Conservation (phyloP, 2,113 vertebrate genomes). For the Chloropsis hardwickii region DNA sequence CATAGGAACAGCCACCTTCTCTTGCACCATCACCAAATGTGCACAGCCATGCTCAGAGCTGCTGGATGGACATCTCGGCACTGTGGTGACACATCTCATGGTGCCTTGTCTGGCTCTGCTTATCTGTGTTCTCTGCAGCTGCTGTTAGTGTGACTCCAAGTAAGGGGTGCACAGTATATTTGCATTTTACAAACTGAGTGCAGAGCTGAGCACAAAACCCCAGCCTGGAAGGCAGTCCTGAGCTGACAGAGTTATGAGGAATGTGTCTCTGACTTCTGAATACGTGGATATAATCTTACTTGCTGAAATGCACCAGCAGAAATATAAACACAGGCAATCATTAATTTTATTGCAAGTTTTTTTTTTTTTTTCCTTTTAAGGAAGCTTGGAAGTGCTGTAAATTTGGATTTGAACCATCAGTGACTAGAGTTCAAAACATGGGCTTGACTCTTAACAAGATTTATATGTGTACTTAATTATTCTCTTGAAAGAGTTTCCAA, state of each 20-base stretch:
- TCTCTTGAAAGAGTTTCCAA: slow-evolving; percentile 23
- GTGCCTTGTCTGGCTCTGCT: not conserved
- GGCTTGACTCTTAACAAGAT: slow-evolving; percentile 19
- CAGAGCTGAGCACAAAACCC: not conserved
- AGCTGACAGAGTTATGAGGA: not conserved
- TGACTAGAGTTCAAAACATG: slow-evolving; percentile 25
- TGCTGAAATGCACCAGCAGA: slow-evolving; percentile 41
- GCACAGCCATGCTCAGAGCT: not conserved
- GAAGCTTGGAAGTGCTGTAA: slow-evolving; percentile 27
- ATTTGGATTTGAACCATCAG: slow-evolving; percentile 31
- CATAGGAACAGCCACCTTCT: not conserved
- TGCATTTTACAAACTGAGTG: not conserved
- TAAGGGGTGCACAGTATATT: not conserved
- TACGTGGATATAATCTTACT: not conserved
- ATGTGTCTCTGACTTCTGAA: not conserved
- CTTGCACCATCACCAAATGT: fast-evolving
- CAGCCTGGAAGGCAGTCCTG: not conserved
- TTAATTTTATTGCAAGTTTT: not conserved
- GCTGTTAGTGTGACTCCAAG: not conserved
- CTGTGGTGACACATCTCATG: not conserved
- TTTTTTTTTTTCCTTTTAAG: not conserved
- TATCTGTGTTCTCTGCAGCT: not conserved
- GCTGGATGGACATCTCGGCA: fast-evolving
- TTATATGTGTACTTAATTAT: not conserved
- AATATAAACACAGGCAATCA: slow-evolving; percentile 33